Evolutionary conservation across 2,888 invertebrate genomes (phyloP), one percentile per base, ranked within the genome.

Genomic region (Catocala nupta): DNA sequence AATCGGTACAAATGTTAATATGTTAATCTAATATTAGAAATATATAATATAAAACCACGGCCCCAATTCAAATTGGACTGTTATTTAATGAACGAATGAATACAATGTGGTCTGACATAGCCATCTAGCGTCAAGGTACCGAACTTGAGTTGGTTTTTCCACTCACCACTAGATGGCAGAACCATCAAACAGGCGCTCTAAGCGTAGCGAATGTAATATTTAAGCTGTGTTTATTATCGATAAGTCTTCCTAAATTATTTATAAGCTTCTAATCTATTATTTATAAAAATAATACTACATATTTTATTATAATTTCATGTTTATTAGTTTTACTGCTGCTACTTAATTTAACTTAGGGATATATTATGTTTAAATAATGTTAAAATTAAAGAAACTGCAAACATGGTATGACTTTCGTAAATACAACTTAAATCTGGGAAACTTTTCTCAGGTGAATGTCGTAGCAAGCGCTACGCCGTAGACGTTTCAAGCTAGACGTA

Each of bases 101-200:
- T 56, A 56, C 33, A 11, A 62, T 65, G 62, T 33, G 5, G n/a
- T 39, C 48, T 65, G 49, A 25, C 53, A 71, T 7, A n/a, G 88
- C 88, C 90, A 89, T 87, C 93, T 93, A 75, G 73, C 74, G 80
- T 57, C 58, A 13, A 70, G 62, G 52, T 48, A 67, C 61, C 2
- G 75, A 86, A 93, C 82, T 72, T 73, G 64, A 60, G 16, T 16
- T 16, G 68, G 59, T 82, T 70, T 53, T n/a, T 76, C 93, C 78
- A 74, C 89, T 90, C 86, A 57, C 76, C 87, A 73, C 82, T 81
- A 91, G 91, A 82, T 90, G 90, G 90, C 92, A 47, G 47, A n/a
- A 12, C 45, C 6, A 45, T 1, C 6, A 12, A 45, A 13, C 45
- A 3, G 5, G 11, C 43, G 9, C 43, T 5, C 1, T 11, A 10